Evolutionary conservation across 2,888 invertebrate species (phyloP).

Genomic region (Drosophila prolongata): DNA sequence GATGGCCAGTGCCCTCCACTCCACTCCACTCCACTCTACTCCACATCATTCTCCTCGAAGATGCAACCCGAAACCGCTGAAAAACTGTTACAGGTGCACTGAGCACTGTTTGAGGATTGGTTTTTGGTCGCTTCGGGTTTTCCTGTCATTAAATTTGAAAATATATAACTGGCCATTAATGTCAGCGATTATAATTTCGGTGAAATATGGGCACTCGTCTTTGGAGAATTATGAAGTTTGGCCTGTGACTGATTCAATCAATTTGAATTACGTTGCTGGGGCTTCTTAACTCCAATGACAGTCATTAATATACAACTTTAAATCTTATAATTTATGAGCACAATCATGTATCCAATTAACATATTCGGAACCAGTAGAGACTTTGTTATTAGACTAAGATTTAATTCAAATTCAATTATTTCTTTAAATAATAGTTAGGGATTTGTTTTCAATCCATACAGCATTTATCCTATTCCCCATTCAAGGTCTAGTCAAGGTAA

Average conservation of each 20-base stretch:
- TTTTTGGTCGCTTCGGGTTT: conserved; percentile 4
- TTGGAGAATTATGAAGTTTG: conserved; percentile 15
- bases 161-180: conserved; percentile 20
- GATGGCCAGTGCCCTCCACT: conserved; percentile 17
- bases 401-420: too few species aligned
- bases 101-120: conserved; percentile 5
- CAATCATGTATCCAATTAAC: too few species aligned
- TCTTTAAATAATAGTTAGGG: too few species aligned
- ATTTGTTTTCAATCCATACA: too few species aligned
- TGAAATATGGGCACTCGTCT: conserved; percentile 4
- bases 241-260: conserved; percentile 4
- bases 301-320: too few species aligned
- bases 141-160: conserved; percentile 19
- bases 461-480: too few species aligned
- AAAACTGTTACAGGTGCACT: conserved; percentile 39
- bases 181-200: conserved; percentile 25
- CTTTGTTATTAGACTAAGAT: too few species aligned
- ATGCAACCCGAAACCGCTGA: conserved; percentile 17
- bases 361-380: too few species aligned
- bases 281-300: too few species aligned
- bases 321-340: too few species aligned
- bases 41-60: not conserved
- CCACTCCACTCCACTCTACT: not conserved
- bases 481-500: too few species aligned
- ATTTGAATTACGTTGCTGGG: too few species aligned